Percentiles rank a stretch among this genome's conserved stretches.
These are phyloP conservation scores for Ophioninae sp. DNA, from an alignment of 2,888 invertebrate genomes.

Conservation along the genomic window DNA sequence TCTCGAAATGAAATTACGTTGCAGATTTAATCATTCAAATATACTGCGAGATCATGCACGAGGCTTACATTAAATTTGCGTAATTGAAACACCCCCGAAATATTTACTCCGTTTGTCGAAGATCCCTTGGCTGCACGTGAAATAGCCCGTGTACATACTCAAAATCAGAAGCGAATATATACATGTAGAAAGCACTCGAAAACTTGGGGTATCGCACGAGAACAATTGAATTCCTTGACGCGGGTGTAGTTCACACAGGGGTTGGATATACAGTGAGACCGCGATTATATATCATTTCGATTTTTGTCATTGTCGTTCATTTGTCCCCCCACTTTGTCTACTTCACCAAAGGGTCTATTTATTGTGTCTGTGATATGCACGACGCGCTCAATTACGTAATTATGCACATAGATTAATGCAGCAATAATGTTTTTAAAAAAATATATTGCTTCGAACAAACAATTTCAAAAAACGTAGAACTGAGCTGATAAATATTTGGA, in stretches of 20 bases:
- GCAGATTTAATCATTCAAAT: background rate
- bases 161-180: background rate
- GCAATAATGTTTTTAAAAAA: too few species aligned
- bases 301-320: too few species aligned
- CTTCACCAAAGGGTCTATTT: too few species aligned
- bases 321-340: too few species aligned
- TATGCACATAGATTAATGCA: too few species aligned
- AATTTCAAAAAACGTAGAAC: too few species aligned
- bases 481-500: too few species aligned
- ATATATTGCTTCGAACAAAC: too few species aligned
- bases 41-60: background rate
- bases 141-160: constrained; percentile 4
- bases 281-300: too few species aligned
- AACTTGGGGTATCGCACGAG: constrained; percentile 41
- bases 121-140: background rate
- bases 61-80: background rate
- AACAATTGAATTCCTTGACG: constrained; percentile 58
- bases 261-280: background rate
- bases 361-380: too few species aligned
- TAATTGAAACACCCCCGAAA: background rate
- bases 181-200: constrained; percentile 26
- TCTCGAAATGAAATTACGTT: background rate
- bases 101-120: background rate
- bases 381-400: too few species aligned
- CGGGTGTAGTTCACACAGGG: constrained; percentile 12